Evolutionary conservation across 2,888 invertebrate genomes (phyloP), one percentile per base, ranked within the genome.

Genomic region (Aethes cnicana): DNA sequence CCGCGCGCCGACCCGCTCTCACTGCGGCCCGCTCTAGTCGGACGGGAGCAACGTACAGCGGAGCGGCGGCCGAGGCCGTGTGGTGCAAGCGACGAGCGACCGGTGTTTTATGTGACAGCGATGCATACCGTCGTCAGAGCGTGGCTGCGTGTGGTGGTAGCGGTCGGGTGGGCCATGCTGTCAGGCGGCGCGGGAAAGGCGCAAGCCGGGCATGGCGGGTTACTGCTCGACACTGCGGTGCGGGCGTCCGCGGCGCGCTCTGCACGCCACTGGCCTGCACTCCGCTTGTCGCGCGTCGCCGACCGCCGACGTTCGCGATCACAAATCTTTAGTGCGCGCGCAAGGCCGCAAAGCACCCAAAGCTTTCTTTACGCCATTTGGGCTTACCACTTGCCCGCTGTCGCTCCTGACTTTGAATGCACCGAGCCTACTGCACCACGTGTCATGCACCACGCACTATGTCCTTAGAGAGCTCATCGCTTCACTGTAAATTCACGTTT

Each of bases 151-250:
- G 88, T 83, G 87, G 80, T 84, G 87, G 86, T 86, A 84, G 88
- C 88, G 87, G 84, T 85, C 82, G 84, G 84, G 74, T 70, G 66
- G 86, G 87, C 88, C 88, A 89, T 88, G 88, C 88, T 89, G 88
- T 89, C 88, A 87, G 87, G 87, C 86, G 84, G 84, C 88, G 86
- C 87, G 86, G 77, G 76, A 81, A 77, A 84, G 82, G 85, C 88
- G 88, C 88, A 85, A 83, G 86, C 87, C 88, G 85, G 85, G 88
- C 88, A 88, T 88, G 88, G 85, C 88, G 86, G 85, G 83, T 77
- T 84, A 68, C 81, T 82, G 86, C 85, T 86, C 87, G 86, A 85
- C 86, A 85, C 87, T 86, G 86, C 81, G 84, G 84, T 83, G 86
- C 86, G 86, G 86, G 83, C 87, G 87, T 84, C 84, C 85, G 87